Evolutionary conservation across 2,888 invertebrate genomes (phyloP).

Genomic region (Erynnis tages): DNA sequence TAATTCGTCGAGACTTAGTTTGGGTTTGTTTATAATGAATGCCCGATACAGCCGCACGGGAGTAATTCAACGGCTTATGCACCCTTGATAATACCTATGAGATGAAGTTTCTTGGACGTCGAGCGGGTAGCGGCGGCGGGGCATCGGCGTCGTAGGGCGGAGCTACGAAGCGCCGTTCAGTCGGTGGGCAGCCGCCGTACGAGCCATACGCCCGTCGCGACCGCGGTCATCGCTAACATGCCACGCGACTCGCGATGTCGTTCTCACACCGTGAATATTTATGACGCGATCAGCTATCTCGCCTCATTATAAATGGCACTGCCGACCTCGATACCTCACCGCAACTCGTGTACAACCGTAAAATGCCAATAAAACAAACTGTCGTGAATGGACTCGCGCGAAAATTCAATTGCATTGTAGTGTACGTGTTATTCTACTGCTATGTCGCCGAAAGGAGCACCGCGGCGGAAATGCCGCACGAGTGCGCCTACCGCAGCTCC

Average conservation of each 20-base stretch:
- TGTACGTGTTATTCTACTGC: constrained; percentile 76
- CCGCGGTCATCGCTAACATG: constrained; percentile 52
- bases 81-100: constrained; percentile 72
- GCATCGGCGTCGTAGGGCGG: constrained; percentile 71
- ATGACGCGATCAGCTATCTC: constrained; percentile 70
- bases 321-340: constrained; percentile 62
- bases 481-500: constrained; percentile 86
- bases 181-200: constrained; percentile 76
- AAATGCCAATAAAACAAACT: constrained; percentile 76
- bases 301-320: constrained; percentile 72
- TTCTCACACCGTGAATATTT: constrained; percentile 70
- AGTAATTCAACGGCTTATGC: constrained; percentile 75
- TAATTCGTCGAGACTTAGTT: constrained; percentile 50
- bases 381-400: constrained; percentile 70
- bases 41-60: constrained; percentile 66
- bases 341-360: constrained; percentile 62
- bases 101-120: constrained; percentile 76
- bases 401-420: constrained; percentile 75
- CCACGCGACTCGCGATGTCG: constrained; percentile 74
- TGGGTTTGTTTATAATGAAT: constrained; percentile 69
- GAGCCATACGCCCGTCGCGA: constrained; percentile 52
- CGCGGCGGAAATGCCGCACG: constrained; percentile 82
- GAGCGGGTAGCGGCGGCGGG: constrained; percentile 58
- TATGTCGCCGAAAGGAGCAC: constrained; percentile 65
- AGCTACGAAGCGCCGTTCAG: constrained; percentile 65